phyloP scores from a whole-genome alignment of 1,140 invertebrate genomes.

The Drosophila santomea region DNA sequence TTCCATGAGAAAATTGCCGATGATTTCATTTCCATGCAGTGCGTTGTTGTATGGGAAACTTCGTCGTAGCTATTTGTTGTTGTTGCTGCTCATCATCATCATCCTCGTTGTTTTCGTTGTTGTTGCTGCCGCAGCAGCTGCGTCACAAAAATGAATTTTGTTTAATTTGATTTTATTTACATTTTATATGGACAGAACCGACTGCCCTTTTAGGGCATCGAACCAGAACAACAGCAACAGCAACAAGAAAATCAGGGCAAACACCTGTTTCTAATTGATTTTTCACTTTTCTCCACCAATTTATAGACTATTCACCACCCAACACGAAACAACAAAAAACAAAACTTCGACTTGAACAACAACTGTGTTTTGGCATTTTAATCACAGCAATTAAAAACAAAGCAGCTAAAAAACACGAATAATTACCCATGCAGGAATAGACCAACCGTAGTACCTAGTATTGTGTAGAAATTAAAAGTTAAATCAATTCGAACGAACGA shows the following conservation, averaged over 20 bases:
- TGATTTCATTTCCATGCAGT: conserved; percentile 74
- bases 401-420: conserved; percentile 43
- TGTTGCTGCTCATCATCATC: conserved; percentile 29
- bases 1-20: conserved; percentile 52
- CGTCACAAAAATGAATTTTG: conserved; percentile 43
- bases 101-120: conserved; percentile 23
- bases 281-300: conserved; percentile 55
- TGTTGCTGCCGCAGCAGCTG: conserved; percentile 55
- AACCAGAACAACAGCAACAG: conserved; percentile 8
- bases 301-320: conserved; percentile 48
- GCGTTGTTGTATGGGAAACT: conserved; percentile 82
- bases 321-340: not conserved
- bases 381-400: conserved; percentile 57
- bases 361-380: conserved; percentile 73
- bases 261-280: conserved; percentile 82
- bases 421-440: conserved; percentile 20
- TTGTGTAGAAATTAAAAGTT: conserved; percentile 35
- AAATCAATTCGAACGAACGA: conserved; percentile 70
- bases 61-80: conserved; percentile 69
- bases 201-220: conserved; percentile 18
- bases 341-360: conserved; percentile 47
- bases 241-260: conserved; percentile 27
- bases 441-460: conserved; percentile 53
- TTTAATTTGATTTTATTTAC: conserved; percentile 30
- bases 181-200: conserved; percentile 10